Conservation (phyloP, 2,113 vertebrate species). For the Andinoacara biseriatus region DNA sequence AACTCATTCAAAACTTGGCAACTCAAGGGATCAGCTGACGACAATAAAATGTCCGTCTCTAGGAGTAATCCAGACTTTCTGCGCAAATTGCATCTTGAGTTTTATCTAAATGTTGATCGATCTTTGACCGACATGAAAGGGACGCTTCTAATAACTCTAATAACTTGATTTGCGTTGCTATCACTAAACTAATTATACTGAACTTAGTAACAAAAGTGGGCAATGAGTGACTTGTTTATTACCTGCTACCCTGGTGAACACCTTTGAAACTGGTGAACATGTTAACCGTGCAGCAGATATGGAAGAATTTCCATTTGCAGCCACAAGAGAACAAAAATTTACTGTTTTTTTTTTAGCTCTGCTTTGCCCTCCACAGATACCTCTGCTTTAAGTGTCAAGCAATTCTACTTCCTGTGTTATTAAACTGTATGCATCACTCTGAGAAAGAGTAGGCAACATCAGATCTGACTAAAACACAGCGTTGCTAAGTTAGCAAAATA, state of each 20-base stretch:
- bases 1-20: neutral
- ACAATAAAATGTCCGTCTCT: neutral
- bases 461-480: neutral
- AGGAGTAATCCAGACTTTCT: neutral
- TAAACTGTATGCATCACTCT: neutral
- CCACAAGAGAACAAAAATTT: accelerated
- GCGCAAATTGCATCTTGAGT: neutral
- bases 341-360: neutral
- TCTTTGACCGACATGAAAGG: neutral
- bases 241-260: neutral
- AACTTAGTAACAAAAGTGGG: neutral
- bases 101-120: neutral
- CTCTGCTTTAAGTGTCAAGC: neutral
- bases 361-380: neutral
- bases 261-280: neutral
- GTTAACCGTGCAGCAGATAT: neutral
- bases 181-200: neutral
- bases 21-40: neutral
- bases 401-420: neutral
- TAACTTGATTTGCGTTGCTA: neutral
- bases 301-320: neutral
- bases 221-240: neutral
- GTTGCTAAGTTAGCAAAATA: neutral
- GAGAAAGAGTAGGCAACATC: neutral
- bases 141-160: neutral